Evolutionary conservation across 2,113 vertebrate genomes (phyloP).

Genomic region (Anhinga anhinga): DNA sequence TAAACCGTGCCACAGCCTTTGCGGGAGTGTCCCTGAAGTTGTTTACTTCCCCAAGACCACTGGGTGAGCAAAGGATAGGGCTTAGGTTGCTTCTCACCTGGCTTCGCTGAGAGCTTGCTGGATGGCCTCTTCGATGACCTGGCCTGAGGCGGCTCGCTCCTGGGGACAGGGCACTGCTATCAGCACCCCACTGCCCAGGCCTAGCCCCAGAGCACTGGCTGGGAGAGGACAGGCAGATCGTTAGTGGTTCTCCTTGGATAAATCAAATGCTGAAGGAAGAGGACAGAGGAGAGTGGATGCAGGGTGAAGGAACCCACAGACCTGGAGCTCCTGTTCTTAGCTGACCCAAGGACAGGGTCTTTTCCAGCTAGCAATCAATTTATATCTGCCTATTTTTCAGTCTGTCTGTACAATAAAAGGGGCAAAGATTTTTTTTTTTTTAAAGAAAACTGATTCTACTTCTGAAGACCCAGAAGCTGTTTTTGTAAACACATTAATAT

Average conservation of each 20-base stretch:
- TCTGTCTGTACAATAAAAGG: background rate
- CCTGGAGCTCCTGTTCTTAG: background rate
- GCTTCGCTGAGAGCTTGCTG: conserved; percentile 79
- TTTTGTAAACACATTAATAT: background rate
- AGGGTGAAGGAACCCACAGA: background rate
- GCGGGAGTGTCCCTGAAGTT: background rate
- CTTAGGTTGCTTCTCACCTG: conserved; percentile 64
- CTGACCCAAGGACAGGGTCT: background rate
- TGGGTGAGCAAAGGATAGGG: background rate
- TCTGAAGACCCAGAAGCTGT: background rate
- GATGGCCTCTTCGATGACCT: conserved; percentile 81
- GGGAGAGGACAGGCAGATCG: background rate
- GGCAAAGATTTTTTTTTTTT: background rate
- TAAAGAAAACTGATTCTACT: background rate
- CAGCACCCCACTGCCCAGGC: conserved; percentile 82
- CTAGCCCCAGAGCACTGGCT: conserved; percentile 76
- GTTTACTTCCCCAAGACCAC: background rate
- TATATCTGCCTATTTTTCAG: background rate
- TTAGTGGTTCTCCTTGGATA: background rate
- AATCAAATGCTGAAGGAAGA: background rate
- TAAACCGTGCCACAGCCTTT: background rate
- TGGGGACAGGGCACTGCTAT: conserved; percentile 86
- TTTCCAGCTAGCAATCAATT: background rate
- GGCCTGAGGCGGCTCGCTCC: conserved; percentile 74
- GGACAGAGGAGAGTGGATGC: background rate